Evolutionary conservation across 2,888 invertebrate genomes (phyloP).

Genomic region (Notocelia uddmanniana): DNA sequence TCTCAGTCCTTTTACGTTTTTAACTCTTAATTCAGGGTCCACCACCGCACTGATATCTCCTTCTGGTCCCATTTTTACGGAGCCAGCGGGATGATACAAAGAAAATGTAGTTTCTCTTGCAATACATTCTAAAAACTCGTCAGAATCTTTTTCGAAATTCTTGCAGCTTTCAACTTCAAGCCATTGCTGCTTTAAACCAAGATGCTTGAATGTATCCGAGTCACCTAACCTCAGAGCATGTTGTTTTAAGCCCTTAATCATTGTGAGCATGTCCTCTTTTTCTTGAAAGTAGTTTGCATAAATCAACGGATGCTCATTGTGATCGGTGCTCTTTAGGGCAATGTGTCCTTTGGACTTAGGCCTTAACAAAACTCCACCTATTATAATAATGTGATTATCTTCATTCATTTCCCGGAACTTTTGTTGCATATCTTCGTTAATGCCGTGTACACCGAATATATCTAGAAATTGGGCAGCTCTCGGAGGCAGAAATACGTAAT

Average conservation of each 20-base stretch:
- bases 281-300: constrained; percentile 87
- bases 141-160: constrained; percentile 56
- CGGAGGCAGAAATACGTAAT: constrained; percentile 66
- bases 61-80: constrained; percentile 87
- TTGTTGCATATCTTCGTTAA: constrained; percentile 58
- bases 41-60: constrained; percentile 81
- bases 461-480: constrained; percentile 60
- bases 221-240: constrained; percentile 58
- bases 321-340: constrained; percentile 88
- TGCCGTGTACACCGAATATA: constrained; percentile 58
- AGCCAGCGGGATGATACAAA: constrained; percentile 90
- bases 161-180: constrained; percentile 67
- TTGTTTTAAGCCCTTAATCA: constrained; percentile 61
- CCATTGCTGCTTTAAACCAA: constrained; percentile 65
- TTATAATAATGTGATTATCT: constrained; percentile 67
- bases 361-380: constrained; percentile 86
- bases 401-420: constrained; percentile 62
- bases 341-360: constrained; percentile 89
- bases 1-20: constrained; percentile 81
- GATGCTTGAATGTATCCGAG: constrained; percentile 62
- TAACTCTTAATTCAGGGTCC: constrained; percentile 83
- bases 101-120: constrained; percentile 67
- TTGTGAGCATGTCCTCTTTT: constrained; percentile 78
- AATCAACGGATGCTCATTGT: constrained; percentile 80
- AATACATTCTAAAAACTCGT: constrained; percentile 64